A percentile compares a stretch with the other conserved stretches of the same genome.
phyloP scores from a whole-genome alignment of 2,888 invertebrate species.

The Omphaloscelis lunosa region DNA sequence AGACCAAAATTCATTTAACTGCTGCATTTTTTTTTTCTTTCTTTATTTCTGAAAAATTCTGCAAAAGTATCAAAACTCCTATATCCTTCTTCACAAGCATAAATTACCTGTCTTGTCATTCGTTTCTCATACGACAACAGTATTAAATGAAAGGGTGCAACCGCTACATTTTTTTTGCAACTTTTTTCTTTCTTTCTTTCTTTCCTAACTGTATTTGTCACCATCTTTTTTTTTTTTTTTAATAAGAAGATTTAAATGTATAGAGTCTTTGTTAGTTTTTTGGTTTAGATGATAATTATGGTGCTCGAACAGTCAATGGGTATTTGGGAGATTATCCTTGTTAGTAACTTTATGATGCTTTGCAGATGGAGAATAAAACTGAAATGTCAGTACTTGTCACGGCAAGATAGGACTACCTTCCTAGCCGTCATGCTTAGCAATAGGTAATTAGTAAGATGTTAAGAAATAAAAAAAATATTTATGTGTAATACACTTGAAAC shows the following conservation, averaged over 20 bases:
- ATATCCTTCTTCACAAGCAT: constrained; percentile 32
- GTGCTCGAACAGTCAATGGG: constrained; percentile 79
- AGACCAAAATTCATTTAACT: neutral
- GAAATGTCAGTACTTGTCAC: too few relatives aligned
- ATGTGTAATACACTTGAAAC: too few relatives aligned
- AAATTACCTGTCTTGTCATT: constrained; percentile 74
- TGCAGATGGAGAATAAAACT: neutral
- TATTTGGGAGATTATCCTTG: constrained; percentile 57
- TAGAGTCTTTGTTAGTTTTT: constrained; percentile 69
- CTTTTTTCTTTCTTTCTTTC: constrained; percentile 58
- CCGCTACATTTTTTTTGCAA: constrained; percentile 79
- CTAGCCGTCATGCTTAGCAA: too few relatives aligned
- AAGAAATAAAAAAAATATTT: too few relatives aligned
- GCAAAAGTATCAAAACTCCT: constrained; percentile 36
- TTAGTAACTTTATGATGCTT: constrained; percentile 27
- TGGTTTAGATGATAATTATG: constrained; percentile 70
- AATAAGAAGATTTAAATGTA: constrained; percentile 77
- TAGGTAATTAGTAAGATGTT: too few relatives aligned
- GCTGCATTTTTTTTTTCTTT: neutral
- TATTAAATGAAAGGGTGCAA: constrained; percentile 80
- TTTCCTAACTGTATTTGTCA: constrained; percentile 70
- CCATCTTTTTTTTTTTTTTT: constrained; percentile 66
- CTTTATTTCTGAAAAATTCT: rapidly evolving
- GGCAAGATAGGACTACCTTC: too few relatives aligned
- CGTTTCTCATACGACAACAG: constrained; percentile 80